A percentile compares a stretch with the other conserved stretches of the same genome.
phyloP scores from a whole-genome alignment of 2,797 vertebrate genomes.

The Poeciliopsis turneri region DNA sequence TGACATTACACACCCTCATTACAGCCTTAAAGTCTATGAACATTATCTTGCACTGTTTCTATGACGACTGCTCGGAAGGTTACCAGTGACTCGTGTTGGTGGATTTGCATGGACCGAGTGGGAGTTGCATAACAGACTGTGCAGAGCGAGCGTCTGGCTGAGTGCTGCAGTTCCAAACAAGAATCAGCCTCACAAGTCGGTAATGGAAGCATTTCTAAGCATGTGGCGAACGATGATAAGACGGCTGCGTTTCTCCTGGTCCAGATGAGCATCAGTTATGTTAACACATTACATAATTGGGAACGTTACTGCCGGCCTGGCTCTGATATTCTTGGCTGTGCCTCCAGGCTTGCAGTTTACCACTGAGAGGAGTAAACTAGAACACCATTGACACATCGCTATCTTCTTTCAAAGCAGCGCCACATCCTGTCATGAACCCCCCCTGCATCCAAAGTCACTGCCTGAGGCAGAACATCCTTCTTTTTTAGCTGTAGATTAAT shows the following conservation, averaged over 20 bases:
- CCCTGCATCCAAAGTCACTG: constrained; percentile 9
- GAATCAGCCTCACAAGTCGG: constrained; percentile 52
- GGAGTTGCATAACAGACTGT: constrained; percentile 74
- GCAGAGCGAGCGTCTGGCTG: constrained; percentile 47
- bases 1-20: constrained; percentile 65
- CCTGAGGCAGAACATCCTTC: constrained; percentile 22
- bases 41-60: constrained; percentile 71
- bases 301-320: constrained; percentile 24
- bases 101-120: constrained; percentile 76
- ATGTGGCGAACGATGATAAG: constrained; percentile 39
- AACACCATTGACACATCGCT: constrained; percentile 28
- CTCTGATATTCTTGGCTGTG: constrained; percentile 54
- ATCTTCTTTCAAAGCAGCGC: constrained; percentile 33
- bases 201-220: constrained; percentile 56
- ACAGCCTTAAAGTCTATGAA: constrained; percentile 58
- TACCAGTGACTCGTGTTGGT: constrained; percentile 71
- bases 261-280: constrained; percentile 47
- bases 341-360: constrained; percentile 24
- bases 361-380: constrained; percentile 28
- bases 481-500: constrained; percentile 20
- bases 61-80: constrained; percentile 67
- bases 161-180: constrained; percentile 40
- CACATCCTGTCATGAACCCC: constrained; percentile 30
- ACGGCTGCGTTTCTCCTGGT: constrained; percentile 45
- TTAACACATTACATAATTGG: constrained; percentile 62